Conservation (phyloP, 2,113 vertebrate genomes). For the Eclectus roratus region DNA sequence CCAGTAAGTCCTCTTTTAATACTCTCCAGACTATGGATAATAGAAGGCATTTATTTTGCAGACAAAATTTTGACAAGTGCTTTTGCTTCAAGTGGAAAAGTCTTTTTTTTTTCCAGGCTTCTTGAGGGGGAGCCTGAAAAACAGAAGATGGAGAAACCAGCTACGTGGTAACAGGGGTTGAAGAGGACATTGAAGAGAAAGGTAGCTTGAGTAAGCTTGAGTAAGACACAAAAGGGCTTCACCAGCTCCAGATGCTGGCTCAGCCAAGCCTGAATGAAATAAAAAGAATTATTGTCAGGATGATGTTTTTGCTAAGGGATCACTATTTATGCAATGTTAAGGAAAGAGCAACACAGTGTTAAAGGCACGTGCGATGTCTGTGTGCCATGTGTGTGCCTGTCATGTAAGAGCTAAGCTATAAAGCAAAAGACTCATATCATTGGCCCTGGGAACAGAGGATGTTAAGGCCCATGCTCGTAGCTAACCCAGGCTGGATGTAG, state of each 20-base stretch:
- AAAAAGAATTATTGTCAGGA: background rate
- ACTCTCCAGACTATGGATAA: background rate
- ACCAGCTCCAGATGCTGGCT: background rate
- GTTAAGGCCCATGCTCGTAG: background rate
- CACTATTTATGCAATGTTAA: background rate
- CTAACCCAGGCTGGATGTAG: background rate
- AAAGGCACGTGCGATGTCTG: background rate
- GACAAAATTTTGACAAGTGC: background rate
- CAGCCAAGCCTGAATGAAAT: background rate
- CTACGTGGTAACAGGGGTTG: background rate
- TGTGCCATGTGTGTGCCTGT: background rate
- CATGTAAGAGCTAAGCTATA: background rate
- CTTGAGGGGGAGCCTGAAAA: background rate
- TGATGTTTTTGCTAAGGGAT: background rate
- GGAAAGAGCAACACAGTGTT: background rate
- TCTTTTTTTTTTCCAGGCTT: background rate
- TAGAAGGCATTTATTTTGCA: background rate
- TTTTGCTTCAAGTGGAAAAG: background rate
- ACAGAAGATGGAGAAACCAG: background rate
- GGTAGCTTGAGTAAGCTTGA: background rate
- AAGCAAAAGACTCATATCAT: background rate
- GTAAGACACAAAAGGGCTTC: background rate
- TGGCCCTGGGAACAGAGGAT: background rate
- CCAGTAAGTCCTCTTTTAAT: background rate
- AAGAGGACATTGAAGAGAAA: background rate